Evolutionary conservation across 1,140 invertebrate genomes (phyloP), one percentile per base, ranked within the genome.

Genomic region (Drosophila orosa): DNA sequence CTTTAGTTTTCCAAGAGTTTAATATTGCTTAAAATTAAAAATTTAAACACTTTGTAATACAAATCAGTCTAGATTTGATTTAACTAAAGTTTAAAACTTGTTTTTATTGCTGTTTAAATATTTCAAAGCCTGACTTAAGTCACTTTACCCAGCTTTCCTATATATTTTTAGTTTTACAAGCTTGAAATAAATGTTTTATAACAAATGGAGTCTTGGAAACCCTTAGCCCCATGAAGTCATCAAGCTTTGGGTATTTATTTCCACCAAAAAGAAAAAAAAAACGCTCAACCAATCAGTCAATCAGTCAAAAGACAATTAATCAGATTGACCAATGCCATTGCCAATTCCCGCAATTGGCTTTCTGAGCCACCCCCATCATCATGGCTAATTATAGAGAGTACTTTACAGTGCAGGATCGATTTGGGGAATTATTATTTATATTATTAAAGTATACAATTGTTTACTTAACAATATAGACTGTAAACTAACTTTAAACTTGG

Each of bases 351-450:
- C 45, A 67, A 48, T 67, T 19, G 27, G 39, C 25, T 19, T 33
- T 35, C 22, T 13, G 24, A 63, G 42, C 60, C 65, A 62, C 65
- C 65, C 45, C 65, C 65, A 52, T 52, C 29, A 68, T 68, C 65
- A 68, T 42, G 27, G 65, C 60, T 68, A 68, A 68, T 68, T 68
- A 66, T 66, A 68, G 65, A 68, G 27, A 35, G 52, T 24, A 24
- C 44, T 0, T 7, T 24, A 24, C 31, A 55, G 31, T 37, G 19
- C 9, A 1, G 5, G 19, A 35, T 52, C 50, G 19, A 5, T 22
- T 35, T 5, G 19, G 2, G 7, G 13, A 9, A 50, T 22, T 19
- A 24, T 45, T 24, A 6, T 25, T 0, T n/a, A 1, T 25, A n/a
- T 25, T 25, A 9, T 33, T 5, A 15, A 33, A 22, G 2, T 15